Evolutionary conservation across 2,113 vertebrate genomes (phyloP), one percentile per base, ranked within the genome.

Genomic region (Plotosus lineatus): DNA sequence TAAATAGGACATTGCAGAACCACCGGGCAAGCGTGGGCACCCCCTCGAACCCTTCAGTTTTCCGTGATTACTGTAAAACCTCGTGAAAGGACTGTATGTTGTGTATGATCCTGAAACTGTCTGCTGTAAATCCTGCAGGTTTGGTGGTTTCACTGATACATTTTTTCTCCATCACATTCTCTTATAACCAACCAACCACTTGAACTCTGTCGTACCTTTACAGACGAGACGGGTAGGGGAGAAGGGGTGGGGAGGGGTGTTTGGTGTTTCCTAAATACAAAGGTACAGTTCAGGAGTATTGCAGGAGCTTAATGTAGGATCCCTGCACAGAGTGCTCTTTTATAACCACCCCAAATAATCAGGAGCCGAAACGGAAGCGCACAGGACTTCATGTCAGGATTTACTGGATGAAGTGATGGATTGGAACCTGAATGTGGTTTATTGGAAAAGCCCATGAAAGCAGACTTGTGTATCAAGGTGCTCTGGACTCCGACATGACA

Each of bases 151-250:
- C n/a, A n/a, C 4, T 3, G 19, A 28, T 44, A 19, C 19, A 14
- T 44, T 76, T n/a, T 38, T 58, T 58, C 53, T 60, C 36, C 23
- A 4, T 38, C 74, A 44, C 38, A 0, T 76, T 76, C 74, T 76
- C 74, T 56, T 21, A 58, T 75, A 75, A 58, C 51, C 36, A 9
- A 2, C 36, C 12, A 19, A 28, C 0, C 36, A 14, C 53, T 42
- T 75, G 53, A 42, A 58, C 74, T 44, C 74, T 28, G 73, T 36
- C 46, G 17, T 21, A 40, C 50, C 72, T 74, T 42, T 23, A 19
- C 26, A 38, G 26, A 72, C 9, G 31, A 55, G 72, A 55, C 65
- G 2, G 65, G 17, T n/a, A n/a, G n/a, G n/a, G n/a, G n/a, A n/a
- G n/a, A n/a, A n/a, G n/a, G n/a, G n/a, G n/a, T n/a, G n/a, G n/a